Evolutionary conservation across 2,113 vertebrate species (phyloP).

Genomic region (Chlamydotis undulata): DNA sequence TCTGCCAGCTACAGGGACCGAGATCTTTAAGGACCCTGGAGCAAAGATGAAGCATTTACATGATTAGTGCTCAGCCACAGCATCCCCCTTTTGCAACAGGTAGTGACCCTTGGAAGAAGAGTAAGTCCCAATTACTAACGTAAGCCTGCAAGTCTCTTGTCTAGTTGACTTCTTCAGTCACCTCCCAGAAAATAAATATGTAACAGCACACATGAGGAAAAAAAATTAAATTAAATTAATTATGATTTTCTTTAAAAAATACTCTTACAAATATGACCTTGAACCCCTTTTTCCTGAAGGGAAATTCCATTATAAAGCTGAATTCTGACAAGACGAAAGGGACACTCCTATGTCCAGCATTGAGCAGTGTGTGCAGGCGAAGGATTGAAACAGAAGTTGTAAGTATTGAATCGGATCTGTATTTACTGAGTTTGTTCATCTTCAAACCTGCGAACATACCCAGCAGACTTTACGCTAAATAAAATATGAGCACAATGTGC

Average conservation of each 20-base stretch:
- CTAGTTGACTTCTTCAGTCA: background rate
- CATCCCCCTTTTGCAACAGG: background rate
- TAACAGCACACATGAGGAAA: background rate
- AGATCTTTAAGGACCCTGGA: background rate
- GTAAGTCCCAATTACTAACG: rapidly evolving
- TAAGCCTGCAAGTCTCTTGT: background rate
- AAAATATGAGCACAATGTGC: rapidly evolving
- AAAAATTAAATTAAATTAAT: background rate
- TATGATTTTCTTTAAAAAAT: background rate
- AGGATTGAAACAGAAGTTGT: background rate
- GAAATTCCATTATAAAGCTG: background rate
- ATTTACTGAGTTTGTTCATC: background rate
- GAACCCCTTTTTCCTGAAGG: background rate
- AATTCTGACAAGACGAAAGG: background rate
- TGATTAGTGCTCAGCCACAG: rapidly evolving
- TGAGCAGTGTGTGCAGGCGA: background rate
- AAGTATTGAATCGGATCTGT: background rate
- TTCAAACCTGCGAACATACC: background rate
- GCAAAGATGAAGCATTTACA: rapidly evolving
- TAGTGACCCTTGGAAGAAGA: background rate
- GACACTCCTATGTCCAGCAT: rapidly evolving
- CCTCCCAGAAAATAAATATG: background rate
- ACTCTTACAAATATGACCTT: background rate
- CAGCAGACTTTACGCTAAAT: background rate
- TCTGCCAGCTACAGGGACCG: background rate